phyloP scores from a whole-genome alignment of 2,113 vertebrate species.

The Argyrosomus japonicus region DNA sequence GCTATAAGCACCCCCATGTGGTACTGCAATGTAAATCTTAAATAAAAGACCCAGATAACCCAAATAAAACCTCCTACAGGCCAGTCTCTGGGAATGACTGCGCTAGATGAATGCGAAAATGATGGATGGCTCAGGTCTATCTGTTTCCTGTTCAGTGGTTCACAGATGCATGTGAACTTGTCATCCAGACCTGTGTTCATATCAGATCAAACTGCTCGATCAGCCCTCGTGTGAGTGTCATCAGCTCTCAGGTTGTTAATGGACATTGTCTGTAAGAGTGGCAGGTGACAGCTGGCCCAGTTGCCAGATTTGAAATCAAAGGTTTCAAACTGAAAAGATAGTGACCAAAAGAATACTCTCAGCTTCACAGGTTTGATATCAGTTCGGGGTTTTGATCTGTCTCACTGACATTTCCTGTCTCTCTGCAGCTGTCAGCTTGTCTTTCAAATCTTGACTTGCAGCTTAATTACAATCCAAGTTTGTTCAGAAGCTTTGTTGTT shows the following conservation, averaged over 20 bases:
- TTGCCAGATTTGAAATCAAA: neutral
- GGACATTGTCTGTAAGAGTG: neutral
- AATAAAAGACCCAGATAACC: too few species aligned
- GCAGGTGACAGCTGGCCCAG: neutral
- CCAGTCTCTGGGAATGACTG: too few species aligned
- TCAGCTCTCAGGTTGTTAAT: neutral
- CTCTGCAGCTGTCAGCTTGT: neutral
- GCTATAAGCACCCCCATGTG: too few species aligned
- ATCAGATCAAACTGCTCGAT: conserved; percentile 30
- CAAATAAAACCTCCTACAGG: too few species aligned
- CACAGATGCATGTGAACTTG: conserved; percentile 15
- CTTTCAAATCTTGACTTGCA: neutral
- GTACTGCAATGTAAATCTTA: too few species aligned
- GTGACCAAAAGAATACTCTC: neutral
- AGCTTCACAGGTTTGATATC: too few species aligned
- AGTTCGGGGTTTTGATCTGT: too few species aligned
- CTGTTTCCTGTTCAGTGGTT: conserved; percentile 13
- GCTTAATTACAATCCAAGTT: neutral
- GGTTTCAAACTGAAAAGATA: neutral
- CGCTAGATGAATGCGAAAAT: neutral
- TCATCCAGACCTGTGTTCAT: conserved; percentile 30
- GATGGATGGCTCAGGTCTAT: neutral
- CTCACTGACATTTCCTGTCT: too few species aligned
- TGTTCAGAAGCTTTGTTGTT: neutral
- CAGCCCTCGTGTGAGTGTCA: neutral